Conservation (phyloP, 92 coral and sea anemone species). For the Epizoanthus scotinus region DNA sequence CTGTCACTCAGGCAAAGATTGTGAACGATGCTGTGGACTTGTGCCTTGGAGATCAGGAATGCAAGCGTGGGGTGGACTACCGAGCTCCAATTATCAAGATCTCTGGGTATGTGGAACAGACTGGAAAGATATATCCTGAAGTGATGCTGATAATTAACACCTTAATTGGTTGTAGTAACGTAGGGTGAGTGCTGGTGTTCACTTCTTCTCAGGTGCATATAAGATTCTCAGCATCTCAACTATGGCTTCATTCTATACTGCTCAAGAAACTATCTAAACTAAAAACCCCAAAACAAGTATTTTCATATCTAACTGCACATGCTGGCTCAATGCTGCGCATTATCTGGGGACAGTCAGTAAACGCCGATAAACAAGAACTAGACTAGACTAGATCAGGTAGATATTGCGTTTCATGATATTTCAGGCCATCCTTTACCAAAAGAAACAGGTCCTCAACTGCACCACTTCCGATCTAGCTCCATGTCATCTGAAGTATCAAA, state of each 20-base stretch:
- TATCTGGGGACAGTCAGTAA: conserved; percentile 56
- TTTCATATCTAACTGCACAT: conserved; percentile 56
- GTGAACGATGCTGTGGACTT: conserved; percentile 27
- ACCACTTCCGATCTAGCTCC: conserved; percentile 29
- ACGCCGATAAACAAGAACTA: conserved; percentile 59
- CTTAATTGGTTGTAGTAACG: conserved; percentile 57
- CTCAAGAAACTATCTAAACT: conserved; percentile 33
- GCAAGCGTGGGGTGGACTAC: conserved; percentile 58
- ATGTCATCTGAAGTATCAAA: conserved; percentile 26
- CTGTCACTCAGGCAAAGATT: conserved; percentile 23
- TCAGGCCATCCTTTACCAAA: conserved; percentile 14
- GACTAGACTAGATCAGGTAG: conserved; percentile 26
- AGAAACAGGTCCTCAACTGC: conserved; percentile 30
- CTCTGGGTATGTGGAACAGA: conserved; percentile 48
- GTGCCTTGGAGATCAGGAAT: conserved; percentile 52
- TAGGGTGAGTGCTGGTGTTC: too few species aligned
- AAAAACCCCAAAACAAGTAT: conserved; percentile 49
- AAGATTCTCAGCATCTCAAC: conserved; percentile 49
- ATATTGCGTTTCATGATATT: conserved; percentile 22
- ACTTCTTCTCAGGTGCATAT: conserved; percentile 35
- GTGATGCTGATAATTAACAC: conserved; percentile 49
- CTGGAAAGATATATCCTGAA: conserved; percentile 39
- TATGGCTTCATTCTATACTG: conserved; percentile 55
- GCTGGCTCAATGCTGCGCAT: conserved; percentile 61
- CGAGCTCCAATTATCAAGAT: conserved; percentile 52